Evolutionary conservation across 2,113 vertebrate genomes (phyloP), one percentile per base, ranked within the genome.

Genomic region (Passer domesticus): DNA sequence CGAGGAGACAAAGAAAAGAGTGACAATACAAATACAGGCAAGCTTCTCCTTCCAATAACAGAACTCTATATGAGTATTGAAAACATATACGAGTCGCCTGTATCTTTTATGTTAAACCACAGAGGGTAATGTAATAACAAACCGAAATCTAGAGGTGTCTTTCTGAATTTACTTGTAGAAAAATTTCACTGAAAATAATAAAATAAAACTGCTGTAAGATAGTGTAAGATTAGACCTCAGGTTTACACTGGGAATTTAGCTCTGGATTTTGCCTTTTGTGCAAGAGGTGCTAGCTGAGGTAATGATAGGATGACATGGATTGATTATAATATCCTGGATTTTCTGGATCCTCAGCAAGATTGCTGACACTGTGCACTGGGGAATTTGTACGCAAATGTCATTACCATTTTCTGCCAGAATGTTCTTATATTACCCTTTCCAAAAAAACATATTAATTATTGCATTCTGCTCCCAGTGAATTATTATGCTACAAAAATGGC

Each of bases 41-140:
- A 18, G 17, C 87, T 88, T 87, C 30, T 76, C 30, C 11, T 90
- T 83, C 73, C 1, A 3, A 7, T 66, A 77, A 53, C 46, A 37
- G 25, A 93, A 47, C 11, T 9, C 21, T 37, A 5, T 0, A 2
- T 16, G 10, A n/a, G 21, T 74, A 49, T 25, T 0, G 2, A 77
- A 95, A 89, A 76, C 8, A 33, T 4, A 22, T 4, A 22, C 25
- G 64, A 49, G 23, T 67, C 47, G 43, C 12, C 15, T 58, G n/a
- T 28, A 55, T 47, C 30, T 84, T 83, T 18, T 47, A 11, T 44
- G 20, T 68, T 87, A 83, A 80, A 79, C 68, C 33, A 46, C 59
- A 64, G 60, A 37, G 10, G 7, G 6, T 69, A 81, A 43, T n/a
- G 30, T 37, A 64, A 50, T n/a, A n/a, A 14, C n/a, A 44, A 68